These are phyloP conservation scores for Microchirus variegatus DNA, from an alignment of 2,797 vertebrate genomes.

Conservation along the genomic window DNA sequence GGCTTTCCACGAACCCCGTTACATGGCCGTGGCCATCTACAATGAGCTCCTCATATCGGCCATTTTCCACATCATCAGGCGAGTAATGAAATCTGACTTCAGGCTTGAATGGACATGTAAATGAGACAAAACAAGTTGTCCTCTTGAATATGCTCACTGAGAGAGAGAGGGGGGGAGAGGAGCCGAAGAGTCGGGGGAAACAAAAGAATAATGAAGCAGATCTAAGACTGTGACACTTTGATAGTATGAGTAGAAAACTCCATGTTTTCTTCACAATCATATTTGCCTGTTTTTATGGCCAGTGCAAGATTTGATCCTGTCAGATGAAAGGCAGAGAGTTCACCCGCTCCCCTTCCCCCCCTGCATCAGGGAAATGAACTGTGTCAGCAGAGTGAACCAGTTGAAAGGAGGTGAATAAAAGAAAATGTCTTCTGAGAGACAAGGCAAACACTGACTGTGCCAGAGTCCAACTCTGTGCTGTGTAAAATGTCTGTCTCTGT, in stretches of 20 bases:
- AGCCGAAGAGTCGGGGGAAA: not conserved
- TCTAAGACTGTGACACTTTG: constrained; percentile 2
- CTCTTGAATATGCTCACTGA: not conserved
- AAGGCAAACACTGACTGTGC: constrained; percentile 39
- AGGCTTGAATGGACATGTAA: not conserved
- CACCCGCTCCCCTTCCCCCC: constrained; percentile 25
- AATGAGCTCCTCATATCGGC: constrained; percentile 97
- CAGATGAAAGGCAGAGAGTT: constrained; percentile 48
- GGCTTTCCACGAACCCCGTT: constrained; percentile 97
- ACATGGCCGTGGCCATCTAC: constrained; percentile 96
- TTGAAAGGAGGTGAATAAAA: constrained; percentile 26
- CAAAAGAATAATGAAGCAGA: constrained; percentile 12
- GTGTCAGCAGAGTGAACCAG: constrained; percentile 46
- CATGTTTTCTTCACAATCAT: too few relatives aligned
- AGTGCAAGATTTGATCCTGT: constrained; percentile 43
- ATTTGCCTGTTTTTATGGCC: constrained; percentile 21
- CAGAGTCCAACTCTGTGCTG: constrained; percentile 37
- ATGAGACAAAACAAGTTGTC: not conserved
- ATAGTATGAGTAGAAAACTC: too few relatives aligned
- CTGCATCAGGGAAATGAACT: constrained; percentile 58
- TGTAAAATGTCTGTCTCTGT: not conserved
- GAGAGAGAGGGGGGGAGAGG: not conserved
- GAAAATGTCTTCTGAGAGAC: constrained; percentile 59
- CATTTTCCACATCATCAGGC: constrained; percentile 97
- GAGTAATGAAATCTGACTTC: constrained; percentile 41